phyloP scores from a whole-genome alignment of 2,888 invertebrate genomes.

The Leucophora obtusa region DNA sequence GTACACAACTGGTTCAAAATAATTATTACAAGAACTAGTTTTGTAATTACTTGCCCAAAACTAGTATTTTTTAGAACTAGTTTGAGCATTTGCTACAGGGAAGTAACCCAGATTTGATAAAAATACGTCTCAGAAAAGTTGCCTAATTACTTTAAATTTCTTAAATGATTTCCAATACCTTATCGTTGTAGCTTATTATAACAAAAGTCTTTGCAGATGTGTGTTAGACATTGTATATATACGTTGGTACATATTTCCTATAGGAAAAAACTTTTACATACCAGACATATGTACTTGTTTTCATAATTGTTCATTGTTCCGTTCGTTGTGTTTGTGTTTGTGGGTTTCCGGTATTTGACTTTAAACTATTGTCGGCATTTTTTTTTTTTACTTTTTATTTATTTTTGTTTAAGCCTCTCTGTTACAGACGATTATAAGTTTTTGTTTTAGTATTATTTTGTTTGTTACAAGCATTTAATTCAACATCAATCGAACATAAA shows the following conservation, averaged over 20 bases:
- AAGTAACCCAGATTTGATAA: too few relatives aligned
- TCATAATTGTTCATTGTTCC: conserved; percentile 54
- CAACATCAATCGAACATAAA: conserved; percentile 48
- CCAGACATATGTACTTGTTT: conserved; percentile 48
- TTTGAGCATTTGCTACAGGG: too few relatives aligned
- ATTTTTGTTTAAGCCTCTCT: conserved; percentile 31
- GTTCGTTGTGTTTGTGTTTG: conserved; percentile 35
- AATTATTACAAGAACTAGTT: too few relatives aligned
- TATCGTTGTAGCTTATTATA: too few relatives aligned
- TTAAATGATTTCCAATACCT: too few relatives aligned
- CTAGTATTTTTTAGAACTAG: too few relatives aligned
- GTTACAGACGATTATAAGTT: conserved; percentile 47
- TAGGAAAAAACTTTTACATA: conserved; percentile 22
- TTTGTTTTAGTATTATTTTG: conserved; percentile 34
- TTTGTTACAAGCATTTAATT: conserved; percentile 50
- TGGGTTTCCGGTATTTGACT: conserved; percentile 59
- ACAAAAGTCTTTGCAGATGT: too few relatives aligned
- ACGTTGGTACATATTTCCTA: background rate
- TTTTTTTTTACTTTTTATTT: conserved; percentile 16
- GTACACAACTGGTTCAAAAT: too few relatives aligned
- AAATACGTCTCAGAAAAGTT: too few relatives aligned
- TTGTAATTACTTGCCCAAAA: too few relatives aligned
- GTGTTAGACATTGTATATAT: too few relatives aligned
- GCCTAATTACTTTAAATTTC: too few relatives aligned
- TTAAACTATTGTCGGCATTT: conserved; percentile 57